These are phyloP conservation scores for Meta bourneti DNA, from an alignment of 2,888 invertebrate genomes.

Conservation along the genomic window DNA sequence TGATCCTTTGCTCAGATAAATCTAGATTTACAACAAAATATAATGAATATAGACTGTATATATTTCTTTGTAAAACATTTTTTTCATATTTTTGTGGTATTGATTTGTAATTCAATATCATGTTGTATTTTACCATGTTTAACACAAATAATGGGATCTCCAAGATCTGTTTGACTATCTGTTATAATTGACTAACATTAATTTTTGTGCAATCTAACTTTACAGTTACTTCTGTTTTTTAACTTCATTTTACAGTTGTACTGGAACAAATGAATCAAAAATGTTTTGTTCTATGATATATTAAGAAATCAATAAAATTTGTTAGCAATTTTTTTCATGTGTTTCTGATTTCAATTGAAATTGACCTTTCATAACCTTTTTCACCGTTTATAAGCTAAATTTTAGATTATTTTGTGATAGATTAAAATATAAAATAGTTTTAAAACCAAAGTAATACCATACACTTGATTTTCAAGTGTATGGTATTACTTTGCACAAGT, in stretches of 20 bases:
- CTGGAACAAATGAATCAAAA: slow-evolving; percentile 26
- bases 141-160: neutral
- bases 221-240: neutral
- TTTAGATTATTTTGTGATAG: neutral
- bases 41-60: slow-evolving; percentile 22
- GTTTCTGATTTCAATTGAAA: neutral
- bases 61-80: slow-evolving; percentile 34
- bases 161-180: slow-evolving; percentile 7
- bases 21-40: neutral
- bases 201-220: slow-evolving; percentile 9
- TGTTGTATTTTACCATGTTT: neutral
- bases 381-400: neutral
- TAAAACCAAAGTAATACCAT: too few relatives aligned
- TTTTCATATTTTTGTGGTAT: neutral
- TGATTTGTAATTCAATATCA: neutral
- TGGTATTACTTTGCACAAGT: neutral
- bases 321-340: slow-evolving; percentile 1
- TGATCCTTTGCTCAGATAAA: slow-evolving; percentile 4
- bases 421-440: too few relatives aligned
- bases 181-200: neutral
- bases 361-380: neutral
- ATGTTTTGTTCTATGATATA: slow-evolving; percentile 37
- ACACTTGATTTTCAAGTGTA: neutral
- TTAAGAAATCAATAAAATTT: slow-evolving; percentile 37
- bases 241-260: slow-evolving; percentile 9